Evolutionary conservation across 2,888 invertebrate genomes (phyloP).

Genomic region (Stenodera caucasica): DNA sequence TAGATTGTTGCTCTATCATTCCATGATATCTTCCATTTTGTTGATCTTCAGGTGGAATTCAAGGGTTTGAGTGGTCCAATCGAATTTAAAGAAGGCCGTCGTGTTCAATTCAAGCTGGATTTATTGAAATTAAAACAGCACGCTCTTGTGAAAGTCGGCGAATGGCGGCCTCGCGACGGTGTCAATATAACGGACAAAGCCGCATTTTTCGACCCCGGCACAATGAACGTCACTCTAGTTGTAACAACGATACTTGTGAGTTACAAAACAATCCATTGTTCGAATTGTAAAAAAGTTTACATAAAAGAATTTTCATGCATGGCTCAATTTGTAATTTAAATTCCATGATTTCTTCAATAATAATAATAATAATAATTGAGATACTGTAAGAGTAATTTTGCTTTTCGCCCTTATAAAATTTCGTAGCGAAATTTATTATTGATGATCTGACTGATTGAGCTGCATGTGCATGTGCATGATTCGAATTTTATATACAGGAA

Average conservation of each 20-base stretch:
- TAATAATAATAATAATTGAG: too few species aligned
- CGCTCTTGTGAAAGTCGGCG: constrained; percentile 73
- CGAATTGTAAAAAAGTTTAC: not conserved
- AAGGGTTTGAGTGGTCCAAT: constrained; percentile 80
- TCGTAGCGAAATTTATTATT: not conserved
- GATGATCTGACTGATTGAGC: not conserved
- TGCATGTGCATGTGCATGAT: constrained; percentile 31
- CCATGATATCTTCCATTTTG: too few species aligned
- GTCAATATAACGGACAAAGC: constrained; percentile 71
- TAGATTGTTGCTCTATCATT: too few species aligned
- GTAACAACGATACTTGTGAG: constrained; percentile 76
- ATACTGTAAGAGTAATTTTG: too few species aligned
- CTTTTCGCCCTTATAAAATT: not conserved
- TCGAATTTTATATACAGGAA: constrained; percentile 58
- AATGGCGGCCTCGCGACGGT: constrained; percentile 69
- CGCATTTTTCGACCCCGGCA: constrained; percentile 72
- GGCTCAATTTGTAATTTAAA: not conserved
- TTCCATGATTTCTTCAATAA: too few species aligned
- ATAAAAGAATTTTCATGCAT: not conserved
- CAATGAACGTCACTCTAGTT: constrained; percentile 73
- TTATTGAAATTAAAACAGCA: constrained; percentile 73
- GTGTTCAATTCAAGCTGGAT: constrained; percentile 75
- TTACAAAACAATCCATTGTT: constrained; percentile 21
- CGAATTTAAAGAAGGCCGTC: constrained; percentile 76
- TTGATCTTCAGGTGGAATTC: constrained; percentile 79